phyloP scores from a whole-genome alignment of 2,797 vertebrate genomes.

The Lagodon rhomboides region DNA sequence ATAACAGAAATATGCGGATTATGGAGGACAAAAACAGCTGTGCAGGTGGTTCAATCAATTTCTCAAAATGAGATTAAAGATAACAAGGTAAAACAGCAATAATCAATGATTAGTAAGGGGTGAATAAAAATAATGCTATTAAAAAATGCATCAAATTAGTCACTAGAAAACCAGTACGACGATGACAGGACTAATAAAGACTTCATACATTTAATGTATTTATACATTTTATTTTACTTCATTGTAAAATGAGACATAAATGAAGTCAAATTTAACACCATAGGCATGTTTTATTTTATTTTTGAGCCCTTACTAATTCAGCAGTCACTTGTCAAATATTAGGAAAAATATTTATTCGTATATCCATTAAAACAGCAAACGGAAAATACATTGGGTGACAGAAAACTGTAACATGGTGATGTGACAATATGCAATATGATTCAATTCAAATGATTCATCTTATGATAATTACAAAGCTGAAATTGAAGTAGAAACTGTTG shows the following conservation, averaged over 20 bases:
- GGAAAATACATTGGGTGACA: background rate
- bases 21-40: background rate
- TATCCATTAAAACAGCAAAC: background rate
- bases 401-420: background rate
- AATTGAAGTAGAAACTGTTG: background rate
- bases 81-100: too few species aligned
- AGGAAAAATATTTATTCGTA: background rate
- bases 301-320: background rate
- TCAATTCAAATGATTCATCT: background rate
- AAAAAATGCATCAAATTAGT: too few species aligned
- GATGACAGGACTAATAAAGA: background rate
- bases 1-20: background rate
- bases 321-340: background rate
- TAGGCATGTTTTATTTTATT: background rate
- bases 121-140: background rate
- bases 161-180: background rate
- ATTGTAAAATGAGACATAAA: background rate
- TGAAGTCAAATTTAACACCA: background rate
- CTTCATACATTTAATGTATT: background rate
- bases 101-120: too few species aligned
- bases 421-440: background rate
- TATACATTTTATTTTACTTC: conserved; percentile 1
- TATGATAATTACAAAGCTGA: conserved; percentile 10
- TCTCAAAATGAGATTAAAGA: too few species aligned
- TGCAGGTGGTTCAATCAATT: background rate